These are phyloP conservation scores for Lutjanus erythropterus DNA, from an alignment of 2,113 vertebrate species.

Conservation along the genomic window DNA sequence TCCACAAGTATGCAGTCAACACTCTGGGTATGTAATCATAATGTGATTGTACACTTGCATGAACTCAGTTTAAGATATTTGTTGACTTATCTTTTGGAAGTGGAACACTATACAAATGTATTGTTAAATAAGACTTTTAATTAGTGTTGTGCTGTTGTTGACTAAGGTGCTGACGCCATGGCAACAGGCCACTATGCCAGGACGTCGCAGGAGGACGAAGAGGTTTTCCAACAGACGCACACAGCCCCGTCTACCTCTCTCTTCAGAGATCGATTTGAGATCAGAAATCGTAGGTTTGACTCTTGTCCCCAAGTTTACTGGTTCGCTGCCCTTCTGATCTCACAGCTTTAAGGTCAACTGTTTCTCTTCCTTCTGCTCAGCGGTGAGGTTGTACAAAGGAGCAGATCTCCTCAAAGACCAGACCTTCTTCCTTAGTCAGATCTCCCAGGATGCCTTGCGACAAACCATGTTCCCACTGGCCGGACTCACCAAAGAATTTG, in stretches of 20 bases:
- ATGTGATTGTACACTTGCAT: background rate
- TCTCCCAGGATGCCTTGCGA: conserved; percentile 91
- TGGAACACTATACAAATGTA: background rate
- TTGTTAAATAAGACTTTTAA: background rate
- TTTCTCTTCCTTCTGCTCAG: conserved; percentile 49
- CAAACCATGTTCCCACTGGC: conserved; percentile 95
- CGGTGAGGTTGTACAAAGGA: conserved; percentile 89
- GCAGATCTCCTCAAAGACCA: conserved; percentile 95
- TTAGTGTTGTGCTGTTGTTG: background rate
- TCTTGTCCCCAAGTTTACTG: background rate
- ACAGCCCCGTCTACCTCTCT: conserved; percentile 75
- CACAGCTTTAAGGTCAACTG: background rate
- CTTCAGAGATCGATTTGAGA: conserved; percentile 94
- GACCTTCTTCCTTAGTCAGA: conserved; percentile 98
- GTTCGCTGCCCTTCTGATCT: background rate
- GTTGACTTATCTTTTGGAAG: background rate
- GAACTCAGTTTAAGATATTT: background rate
- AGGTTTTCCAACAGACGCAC: conserved; percentile 90
- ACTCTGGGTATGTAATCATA: conserved; percentile 87
- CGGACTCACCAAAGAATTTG: conserved; percentile 93
- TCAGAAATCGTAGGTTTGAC: conserved; percentile 87
- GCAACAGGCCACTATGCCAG: conserved; percentile 98
- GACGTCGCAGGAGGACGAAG: conserved; percentile 93
- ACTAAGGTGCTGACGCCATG: conserved; percentile 91
- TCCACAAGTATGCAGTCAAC: conserved; percentile 90